Base-by-base conservation (phyloP, 2,797 vertebrate species). In the Rhynchotus rufescens region DNA sequence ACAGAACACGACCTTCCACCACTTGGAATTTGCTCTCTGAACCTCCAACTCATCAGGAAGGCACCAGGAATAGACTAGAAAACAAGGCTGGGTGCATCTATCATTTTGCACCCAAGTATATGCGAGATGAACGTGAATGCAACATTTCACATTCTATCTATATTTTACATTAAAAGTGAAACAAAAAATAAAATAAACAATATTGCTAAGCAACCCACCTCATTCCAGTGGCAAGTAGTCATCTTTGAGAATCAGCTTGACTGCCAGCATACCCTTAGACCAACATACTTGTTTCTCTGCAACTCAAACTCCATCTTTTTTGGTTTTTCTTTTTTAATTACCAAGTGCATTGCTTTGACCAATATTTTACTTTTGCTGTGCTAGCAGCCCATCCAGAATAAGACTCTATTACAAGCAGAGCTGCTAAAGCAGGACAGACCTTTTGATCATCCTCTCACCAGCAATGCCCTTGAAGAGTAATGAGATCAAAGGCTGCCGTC, bases 21-120 rank as follows among this genome's bases (percentile, higher is more conserved):
- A 23, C 16, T 57, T 45, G 3, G 9, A 66, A 56, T 86, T 34
- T 68, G 9, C 21, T 87, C 12, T 60, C 22, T 32, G 16, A 56
- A 57, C 32, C 40, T 40, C 57, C 66, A 44, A 28, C 19, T 16
- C 4, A 6, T 62, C 15, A n/a, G 59, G 14, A 49, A 60, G 45
- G 15, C 44, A 16, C 23, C 34, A 52, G 19, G 8, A 59, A 36
- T 3, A 76, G 22, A 45, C 13, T 79, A n/a, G 30, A 40, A 54
- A 51, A 21, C 0, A 15, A 8, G 4, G 2, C 1, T 25, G 6
- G 13, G 4, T 1, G 56, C 51, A 61, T 3, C 38, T 26, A 20
- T 7, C 15, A 13, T n/a, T 6, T 34, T 32, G 15, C 25, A 8
- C 5, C 1, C 4, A n/a, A 3, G 4, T 68, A 28, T 13, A 15